Evolutionary conservation across 2,113 vertebrate species (phyloP).

Genomic region (Percopsis transmontana): DNA sequence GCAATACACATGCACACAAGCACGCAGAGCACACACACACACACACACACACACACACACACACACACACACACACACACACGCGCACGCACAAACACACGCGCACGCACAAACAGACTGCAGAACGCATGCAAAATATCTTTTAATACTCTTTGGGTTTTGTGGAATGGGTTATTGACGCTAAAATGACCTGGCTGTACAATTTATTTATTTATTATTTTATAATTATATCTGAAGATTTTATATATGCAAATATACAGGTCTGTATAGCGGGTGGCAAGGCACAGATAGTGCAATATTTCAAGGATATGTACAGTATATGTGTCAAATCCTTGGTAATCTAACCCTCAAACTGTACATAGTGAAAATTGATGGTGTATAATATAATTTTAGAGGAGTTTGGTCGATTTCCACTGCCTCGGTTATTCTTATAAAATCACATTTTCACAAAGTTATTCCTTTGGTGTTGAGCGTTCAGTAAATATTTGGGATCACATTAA

Average conservation of each 20-base stretch:
- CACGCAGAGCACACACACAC: slow-evolving; percentile 23
- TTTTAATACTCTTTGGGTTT: slow-evolving; percentile 1
- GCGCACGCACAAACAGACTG: slow-evolving; percentile 16
- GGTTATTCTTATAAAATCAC: neutral
- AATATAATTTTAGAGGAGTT: too few species aligned
- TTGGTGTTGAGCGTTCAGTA: neutral
- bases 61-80: slow-evolving; percentile 20
- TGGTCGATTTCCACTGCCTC: too few species aligned
- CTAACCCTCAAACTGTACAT: too few species aligned
- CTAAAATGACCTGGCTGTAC: neutral
- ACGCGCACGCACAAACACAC: slow-evolving; percentile 16
- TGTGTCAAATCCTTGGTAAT: too few species aligned
- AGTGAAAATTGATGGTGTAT: too few species aligned
- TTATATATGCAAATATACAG: too few species aligned
- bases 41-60: slow-evolving; percentile 17
- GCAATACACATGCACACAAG: slow-evolving; percentile 22
- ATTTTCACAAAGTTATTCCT: neutral
- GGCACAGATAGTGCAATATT: too few species aligned
- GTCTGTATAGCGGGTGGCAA: too few species aligned
- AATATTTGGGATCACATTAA: neutral
- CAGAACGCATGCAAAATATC: too few species aligned
- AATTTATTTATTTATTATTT: too few species aligned
- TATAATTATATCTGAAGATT: too few species aligned
- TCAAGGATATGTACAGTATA: too few species aligned
- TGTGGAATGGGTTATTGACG: neutral